A percentile compares a stretch with the other conserved stretches of the same genome.
Evolutionary conservation across 2,888 invertebrate genomes (phyloP).

Genomic region (Coronaproctus castanopsis): DNA sequence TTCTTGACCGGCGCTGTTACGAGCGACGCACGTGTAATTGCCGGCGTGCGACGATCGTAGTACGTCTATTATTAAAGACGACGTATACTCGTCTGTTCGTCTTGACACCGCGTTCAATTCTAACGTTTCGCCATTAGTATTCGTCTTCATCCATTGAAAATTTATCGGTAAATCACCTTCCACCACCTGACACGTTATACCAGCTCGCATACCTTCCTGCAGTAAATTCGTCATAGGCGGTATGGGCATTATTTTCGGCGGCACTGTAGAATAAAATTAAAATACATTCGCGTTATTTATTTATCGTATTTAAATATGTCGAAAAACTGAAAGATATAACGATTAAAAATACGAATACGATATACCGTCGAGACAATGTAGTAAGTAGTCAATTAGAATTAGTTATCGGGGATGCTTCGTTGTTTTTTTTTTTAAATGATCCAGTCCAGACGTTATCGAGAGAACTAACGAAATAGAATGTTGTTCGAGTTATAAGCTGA

Average conservation of each 20-base stretch:
- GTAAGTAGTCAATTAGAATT: too few relatives aligned
- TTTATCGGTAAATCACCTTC: conserved; percentile 82
- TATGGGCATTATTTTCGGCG: conserved; percentile 66
- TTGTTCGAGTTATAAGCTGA: too few relatives aligned
- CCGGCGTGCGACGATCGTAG: conserved; percentile 69
- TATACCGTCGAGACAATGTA: too few relatives aligned
- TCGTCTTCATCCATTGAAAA: conserved; percentile 64
- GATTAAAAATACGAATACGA: too few relatives aligned
- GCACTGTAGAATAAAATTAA: conserved; percentile 33
- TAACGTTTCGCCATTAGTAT: conserved; percentile 42
- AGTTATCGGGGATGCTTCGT: too few relatives aligned
- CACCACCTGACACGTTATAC: conserved; percentile 73
- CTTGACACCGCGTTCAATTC: conserved; percentile 36
- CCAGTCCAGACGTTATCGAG: too few relatives aligned
- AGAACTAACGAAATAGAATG: too few relatives aligned
- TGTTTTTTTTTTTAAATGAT: too few relatives aligned
- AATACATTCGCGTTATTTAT: neutral
- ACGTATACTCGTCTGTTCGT: conserved; percentile 64
- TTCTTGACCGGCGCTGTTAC: conserved; percentile 63
- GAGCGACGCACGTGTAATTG: conserved; percentile 80
- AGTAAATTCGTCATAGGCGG: conserved; percentile 60
- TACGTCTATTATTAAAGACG: conserved; percentile 65
- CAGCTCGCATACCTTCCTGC: conserved; percentile 67
- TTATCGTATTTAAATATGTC: too few relatives aligned
- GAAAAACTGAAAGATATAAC: too few relatives aligned